Base-by-base conservation (phyloP, 2,888 invertebrate species). In the Aleiodes leptofemur region DNA sequence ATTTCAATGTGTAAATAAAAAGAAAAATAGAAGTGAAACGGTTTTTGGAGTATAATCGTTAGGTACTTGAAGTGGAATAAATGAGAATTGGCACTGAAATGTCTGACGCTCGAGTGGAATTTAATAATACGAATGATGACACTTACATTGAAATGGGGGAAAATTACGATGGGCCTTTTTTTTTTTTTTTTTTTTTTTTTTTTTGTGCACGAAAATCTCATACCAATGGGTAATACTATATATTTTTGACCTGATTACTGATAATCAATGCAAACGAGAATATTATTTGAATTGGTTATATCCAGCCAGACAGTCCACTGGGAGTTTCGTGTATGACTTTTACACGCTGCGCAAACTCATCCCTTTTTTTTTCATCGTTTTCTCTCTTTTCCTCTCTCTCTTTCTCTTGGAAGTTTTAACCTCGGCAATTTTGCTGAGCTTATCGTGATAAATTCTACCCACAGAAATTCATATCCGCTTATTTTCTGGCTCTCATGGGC, bases 181-280 rank as follows among this genome's bases (percentile, higher is more conserved):
- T 23, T 56, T 13, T 69, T 11, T n/a, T n/a, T n/a, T n/a, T n/a
- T n/a, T n/a, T n/a, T n/a, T n/a, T n/a, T n/a, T 29, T 11, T 11
- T 69, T 59, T 61, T 38, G 14, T 43, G 31, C 43, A 43, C 38
- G 23, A 9, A 13, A 34, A 43, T 14, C 57, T 34, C 48, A 56
- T 31, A 51, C 11, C 51, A 31, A 72, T 64, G 16, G 34, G 8
- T 50, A 48, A 43, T 29, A 34, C 57, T 71, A 53, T 61, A 53
- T 53, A 57, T 57, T 57, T 43, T 31, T 31, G 57, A 74, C 59
- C 73, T 73, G 72, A 71, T 77, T 73, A 76, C 75, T 51, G 72
- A 55, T 74, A 78, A 78, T 72, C 72, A 50, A 72, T 64, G 72
- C 61, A 51, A 38, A 61, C 38, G 69, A 53, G 53, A 57, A 72